Base-by-base conservation (phyloP, 2,888 invertebrate genomes). In the Andrena haemorrhoa region DNA sequence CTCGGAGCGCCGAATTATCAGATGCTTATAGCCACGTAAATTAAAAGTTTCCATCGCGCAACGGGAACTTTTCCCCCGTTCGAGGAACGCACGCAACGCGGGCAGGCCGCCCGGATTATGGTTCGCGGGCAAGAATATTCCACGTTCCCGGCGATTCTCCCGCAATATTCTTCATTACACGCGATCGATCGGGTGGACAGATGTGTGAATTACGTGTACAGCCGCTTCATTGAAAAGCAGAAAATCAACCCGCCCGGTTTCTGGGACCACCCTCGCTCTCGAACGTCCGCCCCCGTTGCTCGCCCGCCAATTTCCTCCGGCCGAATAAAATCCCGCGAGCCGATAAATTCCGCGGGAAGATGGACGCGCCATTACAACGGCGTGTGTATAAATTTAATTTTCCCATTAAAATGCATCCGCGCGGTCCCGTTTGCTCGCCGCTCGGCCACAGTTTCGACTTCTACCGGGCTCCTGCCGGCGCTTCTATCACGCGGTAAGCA, bases 41-140 rank as follows among this genome's bases (percentile, higher is more conserved):
- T 82, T 70, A 83, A 83, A 83, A 83, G 41, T 83, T 83, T 82
- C 66, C 83, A 82, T 82, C 74, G 82, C 66, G 58, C 82, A 63
- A 66, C 60, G 83, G 29, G 75, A 83, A 82, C 61, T 82, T 82
- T 76, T 72, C 20, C 70, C 61, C 4, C 53, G n/a, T 31, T 29
- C 12, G 49, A 23, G 63, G 3, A 53, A 23, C 51, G 68, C 82
- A 75, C 77, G 82, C 74, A 61, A 82, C 64, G 41, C 26, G 29
- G 35, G 61, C 4, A 51, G 0, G 0, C 51, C 33, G 33, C 20
- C 29, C 20, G 20, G 51, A 79, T 65, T 60, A 26, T 5, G 31
- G 23, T 29, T 35, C 16, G 60, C 47, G 5, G 4, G 29, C 4
- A n/a, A 7, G 16, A 2, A 47, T 47, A 41, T 60, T 31, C 60